Base-by-base conservation (phyloP, 2,113 vertebrate genomes). In the Hippocampus comes region DNA sequence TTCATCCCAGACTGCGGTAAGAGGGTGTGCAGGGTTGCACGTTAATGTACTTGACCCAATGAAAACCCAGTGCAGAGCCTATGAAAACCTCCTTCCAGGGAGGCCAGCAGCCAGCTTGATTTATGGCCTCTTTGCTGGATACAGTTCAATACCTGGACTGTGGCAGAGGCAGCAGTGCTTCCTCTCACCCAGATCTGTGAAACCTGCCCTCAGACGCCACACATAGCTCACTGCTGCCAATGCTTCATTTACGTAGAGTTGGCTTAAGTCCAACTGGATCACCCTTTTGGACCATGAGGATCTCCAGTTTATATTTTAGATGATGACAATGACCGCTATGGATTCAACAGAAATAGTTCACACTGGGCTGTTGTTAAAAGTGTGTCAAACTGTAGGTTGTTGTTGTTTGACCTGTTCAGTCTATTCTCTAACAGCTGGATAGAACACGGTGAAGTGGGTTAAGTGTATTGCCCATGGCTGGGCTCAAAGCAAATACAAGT, bases 41-140 rank as follows among this genome's bases (percentile, higher is more conserved):
- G 89, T 89, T 91, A 90, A 87, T 90, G 84, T 86, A 86, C 87
- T 88, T 91, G 90, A 91, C 87, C 90, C 87, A 89, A 77, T 89
- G 82, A 86, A 88, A 85, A 70, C 83, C 80, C 71, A 67, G 73
- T 83, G 84, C 79, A 73, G 78, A 84, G 73, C 89, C 77, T 78
- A 80, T 85, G 89, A 88, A 89, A 88, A 74, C 78, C 78, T 57
- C 57, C 79, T 76, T 82, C 78, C 74, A 74, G 74, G 74, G 67
- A 83, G 78, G 71, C 79, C 79, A 71, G 82, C 43, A 81, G 81
- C 43, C 20, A 3, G 74, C 74, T 82, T 91, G 90, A 91, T 90
- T 90, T 89, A 91, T 86, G 75, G 71, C 81, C 78, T 61, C 66
- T 69, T 65, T 72, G 76, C 81, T 75, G 84, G 83, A 81, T 80